Percentiles rank a stretch among this genome's conserved stretches.
Evolutionary conservation across 2,888 invertebrate genomes (phyloP).

Genomic region (Oscheius sp.): DNA sequence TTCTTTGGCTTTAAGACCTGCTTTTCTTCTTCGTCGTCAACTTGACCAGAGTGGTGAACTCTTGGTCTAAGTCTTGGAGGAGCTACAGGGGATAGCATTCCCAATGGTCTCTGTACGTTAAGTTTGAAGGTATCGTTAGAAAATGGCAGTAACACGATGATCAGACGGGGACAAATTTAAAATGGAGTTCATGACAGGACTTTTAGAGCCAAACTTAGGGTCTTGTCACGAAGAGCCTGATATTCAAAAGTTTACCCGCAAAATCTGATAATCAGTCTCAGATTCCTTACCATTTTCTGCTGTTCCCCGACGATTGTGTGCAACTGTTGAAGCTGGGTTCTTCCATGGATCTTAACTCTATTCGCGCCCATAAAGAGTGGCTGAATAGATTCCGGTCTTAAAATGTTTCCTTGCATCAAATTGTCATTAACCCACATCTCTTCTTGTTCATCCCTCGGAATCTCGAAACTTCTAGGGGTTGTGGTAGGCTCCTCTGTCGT

Average conservation of each 20-base stretch:
- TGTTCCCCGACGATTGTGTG: slow-evolving; percentile 14
- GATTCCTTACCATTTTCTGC: background rate
- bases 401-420: background rate
- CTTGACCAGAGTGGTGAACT: slow-evolving; percentile 11
- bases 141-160: background rate
- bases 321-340: slow-evolving; percentile 8
- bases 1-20: background rate
- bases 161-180: too few species aligned
- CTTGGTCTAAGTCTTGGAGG: background rate
- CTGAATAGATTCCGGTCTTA: slow-evolving; percentile 1
- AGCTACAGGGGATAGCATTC: background rate
- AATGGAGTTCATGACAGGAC: too few species aligned
- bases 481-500: background rate
- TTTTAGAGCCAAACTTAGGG: too few species aligned
- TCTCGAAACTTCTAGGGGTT: slow-evolving; percentile 1
- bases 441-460: background rate
- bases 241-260: too few species aligned
- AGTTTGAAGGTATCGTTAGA: background rate
- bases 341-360: slow-evolving; percentile 2
- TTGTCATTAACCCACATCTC: background rate
- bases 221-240: too few species aligned
- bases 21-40: background rate
- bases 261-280: background rate
- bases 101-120: background rate
- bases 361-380: background rate